Conservation (phyloP, 2,113 vertebrate genomes). For the Apus apus region DNA sequence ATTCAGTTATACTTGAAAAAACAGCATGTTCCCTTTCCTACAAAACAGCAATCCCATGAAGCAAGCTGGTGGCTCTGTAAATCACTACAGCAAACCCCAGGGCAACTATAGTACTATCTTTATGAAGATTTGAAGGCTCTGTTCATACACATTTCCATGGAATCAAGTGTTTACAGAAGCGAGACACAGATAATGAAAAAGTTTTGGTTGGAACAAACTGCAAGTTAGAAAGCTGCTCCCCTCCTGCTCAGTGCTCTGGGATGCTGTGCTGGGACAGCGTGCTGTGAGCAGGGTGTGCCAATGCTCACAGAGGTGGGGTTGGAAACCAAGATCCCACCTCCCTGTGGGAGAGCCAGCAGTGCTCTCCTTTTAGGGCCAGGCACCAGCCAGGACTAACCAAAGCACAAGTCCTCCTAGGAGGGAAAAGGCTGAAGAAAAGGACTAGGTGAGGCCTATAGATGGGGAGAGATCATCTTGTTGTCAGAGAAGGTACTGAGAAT, state of each 20-base stretch:
- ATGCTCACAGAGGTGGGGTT: fast-evolving
- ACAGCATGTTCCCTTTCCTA: not conserved
- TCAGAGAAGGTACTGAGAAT: not conserved
- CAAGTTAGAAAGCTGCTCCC: not conserved
- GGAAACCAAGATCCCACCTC: not conserved
- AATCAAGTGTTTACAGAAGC: not conserved
- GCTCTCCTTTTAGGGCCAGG: not conserved
- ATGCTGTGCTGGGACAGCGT: not conserved
- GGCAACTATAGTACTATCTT: not conserved
- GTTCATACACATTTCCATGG: not conserved
- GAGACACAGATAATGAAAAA: not conserved
- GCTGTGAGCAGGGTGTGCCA: not conserved
- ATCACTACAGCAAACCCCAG: not conserved
- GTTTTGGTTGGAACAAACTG: not conserved
- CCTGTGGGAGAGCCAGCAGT: not conserved
- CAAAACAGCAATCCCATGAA: not conserved
- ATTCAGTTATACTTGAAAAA: conserved; percentile 11
- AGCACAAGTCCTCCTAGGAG: not conserved
- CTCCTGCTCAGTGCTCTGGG: not conserved
- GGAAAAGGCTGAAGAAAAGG: not conserved
- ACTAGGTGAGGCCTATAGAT: not conserved
- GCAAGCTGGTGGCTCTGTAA: not conserved
- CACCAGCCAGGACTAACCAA: not conserved
- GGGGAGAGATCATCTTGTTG: fast-evolving
- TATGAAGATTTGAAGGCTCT: not conserved